Conservation (phyloP, 2,797 vertebrate species). For the Cirrhinus molitorella region DNA sequence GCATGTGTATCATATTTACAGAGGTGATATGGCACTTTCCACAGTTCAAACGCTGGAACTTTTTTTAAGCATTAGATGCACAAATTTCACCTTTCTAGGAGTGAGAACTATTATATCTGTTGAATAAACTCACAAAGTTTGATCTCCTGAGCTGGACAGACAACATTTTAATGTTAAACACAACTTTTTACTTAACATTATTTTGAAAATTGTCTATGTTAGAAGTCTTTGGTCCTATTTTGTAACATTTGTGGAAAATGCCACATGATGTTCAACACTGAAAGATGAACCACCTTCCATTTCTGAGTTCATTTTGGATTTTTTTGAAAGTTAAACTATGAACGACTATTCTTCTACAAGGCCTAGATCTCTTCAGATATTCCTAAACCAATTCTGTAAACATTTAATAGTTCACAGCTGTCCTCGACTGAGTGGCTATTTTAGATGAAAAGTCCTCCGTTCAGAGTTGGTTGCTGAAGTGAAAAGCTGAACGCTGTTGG, state of each 20-base stretch:
- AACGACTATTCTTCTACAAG: background rate
- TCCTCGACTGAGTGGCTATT: background rate
- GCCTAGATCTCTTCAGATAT: background rate
- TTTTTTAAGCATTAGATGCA: background rate
- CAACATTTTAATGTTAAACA: background rate
- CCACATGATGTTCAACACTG: background rate
- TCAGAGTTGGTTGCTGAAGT: constrained; percentile 67
- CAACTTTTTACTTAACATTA: background rate
- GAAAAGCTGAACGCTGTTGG: constrained; percentile 73
- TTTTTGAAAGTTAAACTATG: background rate
- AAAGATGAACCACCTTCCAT: background rate
- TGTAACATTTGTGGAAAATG: background rate
- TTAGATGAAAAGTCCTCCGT: constrained; percentile 8
- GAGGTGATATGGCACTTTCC: constrained; percentile 7
- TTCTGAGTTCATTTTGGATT: background rate
- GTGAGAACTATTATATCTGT: background rate
- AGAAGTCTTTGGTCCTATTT: background rate
- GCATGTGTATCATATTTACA: constrained; percentile 19
- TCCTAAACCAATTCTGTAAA: background rate
- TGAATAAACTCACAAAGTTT: background rate
- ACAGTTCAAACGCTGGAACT: too few relatives aligned
- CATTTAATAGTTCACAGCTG: constrained; percentile 21
- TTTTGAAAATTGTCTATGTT: background rate
- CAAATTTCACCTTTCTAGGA: background rate
- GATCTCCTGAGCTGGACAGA: background rate